Evolutionary conservation across 2,113 vertebrate genomes (phyloP), one percentile per base, ranked within the genome.

Genomic region (Philantomba maxwellii): DNA sequence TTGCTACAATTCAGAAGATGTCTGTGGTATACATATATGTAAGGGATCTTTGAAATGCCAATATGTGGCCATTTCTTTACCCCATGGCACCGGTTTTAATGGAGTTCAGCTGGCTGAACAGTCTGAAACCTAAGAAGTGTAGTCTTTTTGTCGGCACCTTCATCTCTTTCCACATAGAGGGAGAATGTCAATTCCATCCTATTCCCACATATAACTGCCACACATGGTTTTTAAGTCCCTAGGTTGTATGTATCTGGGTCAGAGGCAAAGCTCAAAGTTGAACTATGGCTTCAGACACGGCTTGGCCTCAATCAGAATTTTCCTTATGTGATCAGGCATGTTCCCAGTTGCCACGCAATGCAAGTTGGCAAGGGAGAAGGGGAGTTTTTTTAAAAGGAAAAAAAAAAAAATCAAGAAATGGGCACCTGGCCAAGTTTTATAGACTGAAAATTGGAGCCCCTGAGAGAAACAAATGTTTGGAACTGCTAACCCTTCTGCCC

Each of bases 201-300:
- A 1, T 89, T 80, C 33, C 81, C 16, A 19, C 64, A 70, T 8
- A 5, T 33, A 83, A 86, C 25, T 64, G 85, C 39, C 95, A 91
- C 82, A 45, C 53, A 88, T 55, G 88, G 45, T 57, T 91, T 97
- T 57, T 89, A 87, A 78, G 36, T 95, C 92, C 81, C 95, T 57
- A 45, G 57, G 87, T 92, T 93, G 23, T 75, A 84, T 23, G 14
- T 90, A 94, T 96, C 91, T 97, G 84, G 95, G 87, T 97, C 90
- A 98, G 95, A 97, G 88, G 92, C 92, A 95, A 96, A 95, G 96
- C 93, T 96, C 95, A 97, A 91, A 93, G 94, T 88, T 98, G 94
- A 98, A 80, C 53, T 33, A 84, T 62, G 81, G 78, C 28, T 96
- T 58, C n/a, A 7, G 55, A 58, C 43, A 81, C 51, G 21, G 62